phyloP scores from a whole-genome alignment of 1,140 invertebrate genomes.

The Drosophila simulans region DNA sequence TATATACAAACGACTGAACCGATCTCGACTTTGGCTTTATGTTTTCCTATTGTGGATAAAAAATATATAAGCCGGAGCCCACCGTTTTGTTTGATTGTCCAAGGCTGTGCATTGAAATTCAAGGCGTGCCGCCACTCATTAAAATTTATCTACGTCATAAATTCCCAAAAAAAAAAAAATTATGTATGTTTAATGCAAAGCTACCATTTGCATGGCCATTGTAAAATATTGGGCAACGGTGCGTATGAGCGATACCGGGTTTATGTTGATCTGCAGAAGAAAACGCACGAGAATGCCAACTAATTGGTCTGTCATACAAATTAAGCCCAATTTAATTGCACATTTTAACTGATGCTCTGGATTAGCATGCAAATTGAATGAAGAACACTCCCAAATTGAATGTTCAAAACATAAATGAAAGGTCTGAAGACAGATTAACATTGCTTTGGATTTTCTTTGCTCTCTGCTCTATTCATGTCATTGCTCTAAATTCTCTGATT shows the following conservation, averaged over 20 bases:
- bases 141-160: conserved; percentile 76
- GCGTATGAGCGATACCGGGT: conserved; percentile 10
- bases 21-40: conserved; percentile 47
- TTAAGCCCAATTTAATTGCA: conserved; percentile 28
- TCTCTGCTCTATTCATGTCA: neutral
- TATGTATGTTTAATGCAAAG: conserved; percentile 21
- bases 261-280: neutral
- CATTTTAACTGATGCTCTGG: conserved; percentile 5
- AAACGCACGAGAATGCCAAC: neutral
- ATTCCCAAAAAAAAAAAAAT: conserved; percentile 34
- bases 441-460: neutral
- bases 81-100: conserved; percentile 37
- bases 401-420: conserved; percentile 7
- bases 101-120: conserved; percentile 74
- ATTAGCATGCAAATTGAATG: conserved; percentile 22
- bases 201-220: conserved; percentile 16
- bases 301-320: conserved; percentile 42
- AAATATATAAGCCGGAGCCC: conserved; percentile 16
- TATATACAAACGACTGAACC: conserved; percentile 5
- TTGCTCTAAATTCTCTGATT: conserved; percentile 24
- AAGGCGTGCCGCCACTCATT: conserved; percentile 71
- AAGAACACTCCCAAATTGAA: neutral
- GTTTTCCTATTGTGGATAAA: conserved; percentile 40
- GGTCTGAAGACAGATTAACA: conserved; percentile 6
- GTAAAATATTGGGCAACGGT: conserved; percentile 24